Conservation (phyloP, 30 jellyfish, hydroid and myxozoan genomes). For the Turritopsis dohrnii region DNA sequence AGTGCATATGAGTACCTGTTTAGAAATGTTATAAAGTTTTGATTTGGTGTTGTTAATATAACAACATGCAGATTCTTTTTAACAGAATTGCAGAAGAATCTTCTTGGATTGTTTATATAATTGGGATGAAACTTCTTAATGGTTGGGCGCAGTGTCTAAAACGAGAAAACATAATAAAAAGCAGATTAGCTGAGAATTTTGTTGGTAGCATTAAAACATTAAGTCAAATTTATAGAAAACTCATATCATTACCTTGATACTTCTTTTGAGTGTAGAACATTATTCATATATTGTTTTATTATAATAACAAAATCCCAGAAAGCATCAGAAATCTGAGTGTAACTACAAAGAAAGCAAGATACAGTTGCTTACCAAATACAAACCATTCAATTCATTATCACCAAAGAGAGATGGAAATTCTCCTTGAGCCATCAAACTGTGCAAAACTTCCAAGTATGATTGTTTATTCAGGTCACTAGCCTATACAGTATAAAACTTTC, state of each 20-base stretch:
- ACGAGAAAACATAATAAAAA: not conserved
- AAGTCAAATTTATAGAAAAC: no score
- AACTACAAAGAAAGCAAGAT: no score
- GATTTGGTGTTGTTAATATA: slow-evolving; percentile 48
- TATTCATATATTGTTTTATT: no score
- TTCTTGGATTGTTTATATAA: slow-evolving; percentile 47
- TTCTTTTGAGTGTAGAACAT: no score
- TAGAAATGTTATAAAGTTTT: slow-evolving; percentile 7
- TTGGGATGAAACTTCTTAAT: slow-evolving; percentile 54
- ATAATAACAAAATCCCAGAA: no score
- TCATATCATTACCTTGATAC: no score
- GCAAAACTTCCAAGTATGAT: slow-evolving; percentile 50
- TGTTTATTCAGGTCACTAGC: slow-evolving; percentile 43
- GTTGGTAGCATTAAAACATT: no score
- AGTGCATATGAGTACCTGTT: not conserved
- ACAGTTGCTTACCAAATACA: slow-evolving; percentile 48
- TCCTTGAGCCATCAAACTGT: slow-evolving; percentile 53
- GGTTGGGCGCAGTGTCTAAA: slow-evolving; percentile 64
- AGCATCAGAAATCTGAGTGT: no score
- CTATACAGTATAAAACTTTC: not conserved
- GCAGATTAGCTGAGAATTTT: no score
- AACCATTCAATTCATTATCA: slow-evolving; percentile 59
- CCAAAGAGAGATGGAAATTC: slow-evolving; percentile 56
- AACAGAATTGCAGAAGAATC: slow-evolving; percentile 51
- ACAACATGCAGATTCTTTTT: slow-evolving; percentile 54